Percentiles rank a stretch among this genome's conserved stretches.
These are phyloP conservation scores for Monoplex corrugatus DNA, from an alignment of 2,888 invertebrate species.

Conservation along the genomic window DNA sequence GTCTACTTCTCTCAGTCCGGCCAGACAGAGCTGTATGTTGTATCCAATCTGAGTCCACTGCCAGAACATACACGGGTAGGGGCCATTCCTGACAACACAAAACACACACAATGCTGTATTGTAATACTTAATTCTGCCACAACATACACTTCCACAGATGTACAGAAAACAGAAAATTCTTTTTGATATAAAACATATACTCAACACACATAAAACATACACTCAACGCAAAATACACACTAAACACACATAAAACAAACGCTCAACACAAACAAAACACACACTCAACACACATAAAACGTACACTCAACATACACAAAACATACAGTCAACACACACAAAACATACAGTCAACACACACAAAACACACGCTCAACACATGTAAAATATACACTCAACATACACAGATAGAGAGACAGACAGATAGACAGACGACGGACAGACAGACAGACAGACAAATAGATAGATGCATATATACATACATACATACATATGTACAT, in stretches of 20 bases:
- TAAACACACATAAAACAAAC: background rate
- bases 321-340: background rate
- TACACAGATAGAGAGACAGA: no score
- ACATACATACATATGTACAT: background rate
- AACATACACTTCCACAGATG: background rate
- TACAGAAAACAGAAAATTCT: no score
- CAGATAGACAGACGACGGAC: no score
- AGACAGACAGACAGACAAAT: constrained; percentile 3
- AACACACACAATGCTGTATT: no score
- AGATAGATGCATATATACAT: background rate
- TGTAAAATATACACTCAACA: no score
- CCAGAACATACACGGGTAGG: constrained; percentile 76
- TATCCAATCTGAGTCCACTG: constrained; percentile 79
- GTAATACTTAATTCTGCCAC: no score
- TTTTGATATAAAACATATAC: background rate
- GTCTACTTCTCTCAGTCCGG: constrained; percentile 80
- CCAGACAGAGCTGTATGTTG: constrained; percentile 78
- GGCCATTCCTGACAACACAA: constrained; percentile 74
- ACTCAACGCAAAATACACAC: background rate
- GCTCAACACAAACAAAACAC: background rate
- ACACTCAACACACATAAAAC: constrained; percentile 20
- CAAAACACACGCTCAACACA: no score
- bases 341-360: no score
- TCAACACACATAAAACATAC: background rate
- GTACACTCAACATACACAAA: no score